These are phyloP conservation scores for Andrena marginata DNA, from an alignment of 2,888 invertebrate genomes.

Conservation along the genomic window DNA sequence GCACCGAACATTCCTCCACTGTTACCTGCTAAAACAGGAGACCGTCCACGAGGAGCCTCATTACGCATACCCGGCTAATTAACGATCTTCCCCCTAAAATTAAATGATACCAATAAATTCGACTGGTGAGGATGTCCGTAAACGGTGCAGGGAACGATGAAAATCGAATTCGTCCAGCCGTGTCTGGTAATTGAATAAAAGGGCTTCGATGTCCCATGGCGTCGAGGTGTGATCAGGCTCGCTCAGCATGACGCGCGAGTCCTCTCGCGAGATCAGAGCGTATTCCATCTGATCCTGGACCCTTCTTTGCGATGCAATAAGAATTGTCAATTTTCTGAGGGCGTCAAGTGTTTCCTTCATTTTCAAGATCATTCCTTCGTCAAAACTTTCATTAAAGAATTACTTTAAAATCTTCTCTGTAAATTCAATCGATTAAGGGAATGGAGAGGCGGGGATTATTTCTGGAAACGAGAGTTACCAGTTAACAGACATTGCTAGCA, in stretches of 20 bases:
- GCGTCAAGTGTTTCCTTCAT: no score
- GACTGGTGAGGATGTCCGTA: neutral
- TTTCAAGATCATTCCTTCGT: no score
- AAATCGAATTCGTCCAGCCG: slow-evolving; percentile 65
- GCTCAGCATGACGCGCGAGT: slow-evolving; percentile 77
- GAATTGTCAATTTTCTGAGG: no score
- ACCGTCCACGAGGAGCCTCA: neutral
- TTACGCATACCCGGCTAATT: slow-evolving; percentile 23
- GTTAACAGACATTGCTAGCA: neutral
- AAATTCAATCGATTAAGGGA: no score
- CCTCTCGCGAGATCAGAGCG: slow-evolving; percentile 62
- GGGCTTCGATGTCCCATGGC: slow-evolving; percentile 77
- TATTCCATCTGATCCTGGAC: slow-evolving; percentile 68
- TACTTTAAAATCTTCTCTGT: no score
- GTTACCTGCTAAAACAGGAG: no score
- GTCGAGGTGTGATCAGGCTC: slow-evolving; percentile 81
- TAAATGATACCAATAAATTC: slow-evolving; percentile 28
- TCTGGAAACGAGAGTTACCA: neutral
- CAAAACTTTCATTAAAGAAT: no score
- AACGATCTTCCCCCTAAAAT: slow-evolving; percentile 16
- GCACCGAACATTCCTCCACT: no score
- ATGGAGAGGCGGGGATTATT: no score
- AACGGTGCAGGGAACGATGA: slow-evolving; percentile 9
- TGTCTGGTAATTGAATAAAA: slow-evolving; percentile 80
- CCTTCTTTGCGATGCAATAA: no score